phyloP scores from a whole-genome alignment of 2,797 vertebrate species.

The Sebastes minor region DNA sequence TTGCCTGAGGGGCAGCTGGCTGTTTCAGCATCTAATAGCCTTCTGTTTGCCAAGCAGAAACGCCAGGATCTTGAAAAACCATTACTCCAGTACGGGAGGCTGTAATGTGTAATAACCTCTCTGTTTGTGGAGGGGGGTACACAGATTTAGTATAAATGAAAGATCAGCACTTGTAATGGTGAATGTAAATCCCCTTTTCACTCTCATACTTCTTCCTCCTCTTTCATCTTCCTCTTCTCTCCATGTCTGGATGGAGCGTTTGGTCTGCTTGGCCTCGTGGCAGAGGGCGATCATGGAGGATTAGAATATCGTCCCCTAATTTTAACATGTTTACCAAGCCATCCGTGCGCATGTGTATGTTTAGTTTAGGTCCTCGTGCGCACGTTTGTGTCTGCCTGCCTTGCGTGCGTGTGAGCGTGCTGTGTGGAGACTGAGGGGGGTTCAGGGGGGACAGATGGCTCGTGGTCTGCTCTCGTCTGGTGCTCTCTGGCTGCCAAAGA shows the following conservation, averaged over 20 bases:
- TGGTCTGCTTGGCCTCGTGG: conserved; percentile 31
- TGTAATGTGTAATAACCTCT: conserved; percentile 28
- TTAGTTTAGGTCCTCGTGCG: conserved; percentile 15
- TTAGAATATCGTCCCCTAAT: conserved; percentile 31
- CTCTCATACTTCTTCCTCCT: not conserved
- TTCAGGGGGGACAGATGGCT: conserved; percentile 76
- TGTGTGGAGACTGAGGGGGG: conserved; percentile 41
- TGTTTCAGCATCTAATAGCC: conserved; percentile 61
- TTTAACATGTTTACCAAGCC: conserved; percentile 46
- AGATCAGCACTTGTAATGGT: conserved; percentile 10
- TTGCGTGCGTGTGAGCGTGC: not conserved
- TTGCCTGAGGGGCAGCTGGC: conserved; percentile 62
- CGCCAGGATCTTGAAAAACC: conserved; percentile 26
- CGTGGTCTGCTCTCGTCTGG: conserved; percentile 70
- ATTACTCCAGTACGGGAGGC: conserved; percentile 14
- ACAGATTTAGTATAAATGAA: conserved; percentile 28
- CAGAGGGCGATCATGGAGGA: conserved; percentile 26
- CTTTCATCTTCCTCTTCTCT: not conserved
- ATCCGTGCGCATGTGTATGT: not conserved
- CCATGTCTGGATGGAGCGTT: conserved; percentile 19
- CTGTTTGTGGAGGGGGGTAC: conserved; percentile 23
- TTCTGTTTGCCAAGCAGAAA: conserved; percentile 63
- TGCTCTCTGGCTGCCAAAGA: conserved; percentile 74
- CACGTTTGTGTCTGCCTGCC: not conserved
- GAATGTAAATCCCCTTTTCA: not conserved